Conservation (phyloP, 2,113 vertebrate genomes). For the Larimichthys polyactis region DNA sequence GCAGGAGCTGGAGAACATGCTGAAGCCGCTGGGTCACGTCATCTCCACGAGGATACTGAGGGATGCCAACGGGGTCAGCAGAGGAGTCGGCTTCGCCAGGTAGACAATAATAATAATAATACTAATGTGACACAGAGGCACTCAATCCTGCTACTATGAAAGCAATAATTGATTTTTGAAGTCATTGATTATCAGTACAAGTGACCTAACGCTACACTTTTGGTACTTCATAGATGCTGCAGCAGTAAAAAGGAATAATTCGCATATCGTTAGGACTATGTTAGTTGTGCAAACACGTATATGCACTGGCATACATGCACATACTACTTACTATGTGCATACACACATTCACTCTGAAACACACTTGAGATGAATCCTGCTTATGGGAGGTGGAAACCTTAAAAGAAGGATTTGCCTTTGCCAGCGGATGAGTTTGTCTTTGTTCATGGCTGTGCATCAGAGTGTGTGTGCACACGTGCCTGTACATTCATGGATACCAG, state of each 20-base stretch:
- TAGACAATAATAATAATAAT: constrained; percentile 68
- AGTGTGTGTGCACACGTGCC: neutral
- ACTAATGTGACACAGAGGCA: neutral
- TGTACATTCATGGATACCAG: constrained; percentile 21
- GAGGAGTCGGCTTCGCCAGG: constrained; percentile 98
- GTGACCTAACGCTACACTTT: neutral
- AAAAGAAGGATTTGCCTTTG: constrained; percentile 12
- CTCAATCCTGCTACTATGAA: neutral
- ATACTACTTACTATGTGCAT: neutral
- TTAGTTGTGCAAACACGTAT: neutral
- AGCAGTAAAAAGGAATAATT: neutral
- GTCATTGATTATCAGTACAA: neutral
- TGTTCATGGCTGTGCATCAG: constrained; percentile 9
- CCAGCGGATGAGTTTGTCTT: constrained; percentile 14
- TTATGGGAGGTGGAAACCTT: constrained; percentile 7
- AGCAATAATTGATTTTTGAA: neutral
- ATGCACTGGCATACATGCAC: neutral
- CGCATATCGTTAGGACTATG: neutral
- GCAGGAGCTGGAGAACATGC: constrained; percentile 97
- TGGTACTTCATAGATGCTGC: neutral
- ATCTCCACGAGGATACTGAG: constrained; percentile 98
- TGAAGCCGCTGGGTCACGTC: constrained; percentile 97
- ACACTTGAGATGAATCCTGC: neutral
- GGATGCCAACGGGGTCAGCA: constrained; percentile 96
- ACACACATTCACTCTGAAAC: neutral